These are phyloP conservation scores for Salvelinus namaycush DNA, from an alignment of 2,113 vertebrate species.

Conservation along the genomic window DNA sequence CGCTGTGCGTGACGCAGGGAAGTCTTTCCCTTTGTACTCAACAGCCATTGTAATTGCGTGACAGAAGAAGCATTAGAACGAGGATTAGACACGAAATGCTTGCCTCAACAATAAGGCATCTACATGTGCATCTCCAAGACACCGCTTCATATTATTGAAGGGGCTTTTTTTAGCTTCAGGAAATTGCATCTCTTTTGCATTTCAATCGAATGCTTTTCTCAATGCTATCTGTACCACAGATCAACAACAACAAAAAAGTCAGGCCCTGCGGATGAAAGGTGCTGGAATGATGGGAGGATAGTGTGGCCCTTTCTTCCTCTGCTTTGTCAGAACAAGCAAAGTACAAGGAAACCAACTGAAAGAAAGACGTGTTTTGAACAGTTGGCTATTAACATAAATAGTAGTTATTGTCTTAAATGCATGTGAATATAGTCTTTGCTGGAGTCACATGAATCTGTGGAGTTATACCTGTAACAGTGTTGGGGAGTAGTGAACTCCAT, in stretches of 20 bases:
- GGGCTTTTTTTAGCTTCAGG: conserved; percentile 49
- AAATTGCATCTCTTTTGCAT: conserved; percentile 58
- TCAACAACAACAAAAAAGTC: neutral
- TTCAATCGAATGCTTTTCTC: neutral
- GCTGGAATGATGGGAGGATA: neutral
- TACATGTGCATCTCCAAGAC: conserved; percentile 26
- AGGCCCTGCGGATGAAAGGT: neutral
- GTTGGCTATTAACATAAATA: neutral
- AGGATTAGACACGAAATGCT: conserved; percentile 52
- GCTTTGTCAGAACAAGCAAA: neutral
- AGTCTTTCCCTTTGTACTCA: conserved; percentile 59
- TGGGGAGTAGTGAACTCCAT: no score
- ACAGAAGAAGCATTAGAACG: conserved; percentile 65
- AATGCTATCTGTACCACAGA: conserved; percentile 1
- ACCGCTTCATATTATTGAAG: conserved; percentile 54
- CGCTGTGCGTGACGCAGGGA: conserved; percentile 58
- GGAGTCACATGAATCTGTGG: neutral
- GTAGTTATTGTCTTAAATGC: neutral
- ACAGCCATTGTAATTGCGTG: conserved; percentile 66
- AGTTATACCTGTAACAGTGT: neutral
- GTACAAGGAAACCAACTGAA: neutral
- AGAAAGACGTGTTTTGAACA: neutral
- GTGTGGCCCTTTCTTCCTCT: neutral
- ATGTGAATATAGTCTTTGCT: neutral
- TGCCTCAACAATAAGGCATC: conserved; percentile 24